Conservation (phyloP, 2,888 invertebrate genomes). For the Pimpla rufipes region DNA sequence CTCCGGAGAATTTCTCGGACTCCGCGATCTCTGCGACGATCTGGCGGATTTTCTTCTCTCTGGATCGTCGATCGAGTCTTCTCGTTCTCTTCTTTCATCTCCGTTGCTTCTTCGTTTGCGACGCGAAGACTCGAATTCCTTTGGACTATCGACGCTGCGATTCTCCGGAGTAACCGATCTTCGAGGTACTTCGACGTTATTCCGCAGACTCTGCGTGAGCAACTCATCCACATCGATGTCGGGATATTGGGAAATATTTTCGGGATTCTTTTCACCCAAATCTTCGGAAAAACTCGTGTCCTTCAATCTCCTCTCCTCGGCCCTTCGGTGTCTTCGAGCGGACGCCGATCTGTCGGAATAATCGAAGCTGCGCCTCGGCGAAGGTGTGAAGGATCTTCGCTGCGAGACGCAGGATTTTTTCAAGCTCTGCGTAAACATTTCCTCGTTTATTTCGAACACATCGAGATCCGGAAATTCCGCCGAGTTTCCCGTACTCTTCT, state of each 20-base stretch:
- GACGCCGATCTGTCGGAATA: not conserved
- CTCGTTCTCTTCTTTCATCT: not conserved
- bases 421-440: slow-evolving; percentile 51
- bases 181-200: not conserved
- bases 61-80: not conserved
- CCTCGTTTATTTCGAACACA: slow-evolving; percentile 23
- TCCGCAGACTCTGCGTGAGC: slow-evolving; percentile 7
- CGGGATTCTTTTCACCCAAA: not conserved
- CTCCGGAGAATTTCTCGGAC: not conserved
- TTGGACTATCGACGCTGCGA: not conserved
- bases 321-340: not conserved
- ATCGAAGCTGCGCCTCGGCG: slow-evolving; percentile 1
- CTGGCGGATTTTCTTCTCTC: not conserved
- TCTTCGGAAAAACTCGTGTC: not conserved
- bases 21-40: not conserved
- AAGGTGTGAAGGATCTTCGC: slow-evolving; percentile 15
- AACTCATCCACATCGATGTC: slow-evolving; percentile 35
- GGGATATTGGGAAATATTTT: slow-evolving; percentile 15
- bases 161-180: slow-evolving; percentile 24
- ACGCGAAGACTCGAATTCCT: not conserved
- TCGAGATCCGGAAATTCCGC: slow-evolving; percentile 26
- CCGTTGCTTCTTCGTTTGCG: slow-evolving; percentile 2
- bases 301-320: not conserved
- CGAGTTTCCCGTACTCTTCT: not conserved
- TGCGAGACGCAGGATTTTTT: not conserved